phyloP scores from a whole-genome alignment of 1,140 invertebrate species.

The Drosophila lini region DNA sequence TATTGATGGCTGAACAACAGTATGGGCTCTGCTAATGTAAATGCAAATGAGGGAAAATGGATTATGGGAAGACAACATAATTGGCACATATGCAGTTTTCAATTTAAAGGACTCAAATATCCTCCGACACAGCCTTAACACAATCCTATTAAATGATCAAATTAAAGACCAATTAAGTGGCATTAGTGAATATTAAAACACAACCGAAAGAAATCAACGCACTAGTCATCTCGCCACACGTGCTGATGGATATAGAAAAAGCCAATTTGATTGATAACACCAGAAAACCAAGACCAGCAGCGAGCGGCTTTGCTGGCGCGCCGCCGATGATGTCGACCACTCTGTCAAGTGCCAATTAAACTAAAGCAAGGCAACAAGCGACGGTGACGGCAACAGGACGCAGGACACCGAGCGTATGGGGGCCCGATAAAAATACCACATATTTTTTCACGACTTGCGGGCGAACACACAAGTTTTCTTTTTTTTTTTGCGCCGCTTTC shows the following conservation, averaged over 20 bases:
- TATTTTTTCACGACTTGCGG: conserved; percentile 62
- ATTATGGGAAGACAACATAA: background rate
- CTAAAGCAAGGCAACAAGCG: conserved; percentile 74
- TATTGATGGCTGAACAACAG: background rate
- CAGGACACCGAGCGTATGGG: conserved; percentile 40
- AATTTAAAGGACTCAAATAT: background rate
- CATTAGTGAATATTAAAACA: conserved; percentile 33
- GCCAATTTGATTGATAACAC: conserved; percentile 75
- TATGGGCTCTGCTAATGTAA: background rate
- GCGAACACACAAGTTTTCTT: conserved; percentile 37
- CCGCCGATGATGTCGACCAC: conserved; percentile 43
- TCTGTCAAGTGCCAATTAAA: conserved; percentile 81
- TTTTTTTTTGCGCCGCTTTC: conserved; percentile 49
- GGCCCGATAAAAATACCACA: conserved; percentile 68
- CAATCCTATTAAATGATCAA: conserved; percentile 28
- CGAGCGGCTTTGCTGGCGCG: conserved; percentile 19
- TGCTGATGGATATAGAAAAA: conserved; percentile 51
- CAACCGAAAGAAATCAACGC: conserved; percentile 17
- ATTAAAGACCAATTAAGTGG: conserved; percentile 35
- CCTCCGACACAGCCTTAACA: background rate
- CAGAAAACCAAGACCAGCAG: conserved; percentile 41
- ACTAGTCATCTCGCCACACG: conserved; percentile 22
- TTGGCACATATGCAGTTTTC: conserved; percentile 1
- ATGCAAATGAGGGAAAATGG: conserved; percentile 7
- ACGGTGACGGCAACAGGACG: conserved; percentile 26